Base-by-base conservation (phyloP, 2,888 invertebrate species). In the Danaus chrysippus region DNA sequence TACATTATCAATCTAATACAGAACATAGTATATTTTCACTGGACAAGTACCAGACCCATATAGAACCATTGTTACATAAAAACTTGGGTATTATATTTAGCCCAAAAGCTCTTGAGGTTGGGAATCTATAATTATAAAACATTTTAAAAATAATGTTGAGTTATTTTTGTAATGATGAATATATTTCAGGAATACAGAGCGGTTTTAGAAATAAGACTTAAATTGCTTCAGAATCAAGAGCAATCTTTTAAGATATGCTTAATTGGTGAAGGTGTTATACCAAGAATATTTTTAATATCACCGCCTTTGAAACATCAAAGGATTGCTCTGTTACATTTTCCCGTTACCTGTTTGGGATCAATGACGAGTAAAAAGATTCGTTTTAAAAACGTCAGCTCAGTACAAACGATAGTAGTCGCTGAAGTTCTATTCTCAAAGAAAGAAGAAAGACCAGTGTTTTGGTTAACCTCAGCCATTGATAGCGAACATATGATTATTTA, bases 201-300 rank as follows among this genome's bases (percentile, higher is more conserved):
- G 8, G 84, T 91, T 41, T 71, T 91, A 44, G 87, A 88, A 79
- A 82, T 91, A 44, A 85, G 78, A 70, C 71, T 90, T 41, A 91
- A 89, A 69, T 74, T 85, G 58, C 74, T 87, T 12, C 82, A 87
- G 60, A 86, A 83, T 68, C 78, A 86, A 69, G 80, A 85, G 67
- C 79, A 84, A 65, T 81, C 83, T 5, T 91, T 84, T 67, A 87
- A 83, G 72, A 81, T 91, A 68, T 90, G 90, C 68, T 70, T 91
- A 23, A 84, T 88, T 52, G 91, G 91, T 3, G 86, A 87, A 78
- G 91, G 91, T 23, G 83, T 83, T 2, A 89, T 91, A 72, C 91
- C 91, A 0, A 82, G 91, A 66, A 83, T 91, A 68, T 68, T 73
- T 57, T 67, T 91, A 67, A 49, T 87, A 3, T 68, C 73, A 34